Percentiles rank a stretch among this genome's conserved stretches.
Evolutionary conservation across 2,888 invertebrate genomes (phyloP).

Genomic region (Halictus quadricinctus): DNA sequence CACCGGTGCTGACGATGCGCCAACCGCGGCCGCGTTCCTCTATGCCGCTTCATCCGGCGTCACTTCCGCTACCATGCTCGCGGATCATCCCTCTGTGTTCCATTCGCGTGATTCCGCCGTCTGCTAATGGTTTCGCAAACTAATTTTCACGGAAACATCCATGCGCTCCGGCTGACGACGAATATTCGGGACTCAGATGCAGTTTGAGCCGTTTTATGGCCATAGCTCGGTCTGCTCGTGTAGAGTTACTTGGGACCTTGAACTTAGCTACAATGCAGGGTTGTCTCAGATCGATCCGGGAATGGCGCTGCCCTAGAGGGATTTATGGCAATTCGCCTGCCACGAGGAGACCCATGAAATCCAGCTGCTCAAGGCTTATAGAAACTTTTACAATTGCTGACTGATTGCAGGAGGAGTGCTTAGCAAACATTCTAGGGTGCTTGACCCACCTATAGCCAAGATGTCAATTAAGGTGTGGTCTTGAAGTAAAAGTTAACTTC

Average conservation of each 20-base stretch:
- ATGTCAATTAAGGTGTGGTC: too few species aligned
- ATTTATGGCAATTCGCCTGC: not conserved
- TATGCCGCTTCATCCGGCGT: conserved; percentile 17
- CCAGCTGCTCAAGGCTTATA: not conserved
- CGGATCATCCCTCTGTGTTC: not conserved
- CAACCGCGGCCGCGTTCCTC: conserved; percentile 31
- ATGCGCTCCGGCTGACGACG: not conserved
- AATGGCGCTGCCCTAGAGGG: not conserved
- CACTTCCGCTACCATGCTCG: conserved; percentile 27
- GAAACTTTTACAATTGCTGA: not conserved
- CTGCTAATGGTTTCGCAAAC: not conserved
- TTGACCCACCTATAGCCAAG: not conserved
- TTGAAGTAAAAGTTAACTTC: too few species aligned
- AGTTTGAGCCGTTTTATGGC: not conserved
- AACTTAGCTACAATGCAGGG: not conserved
- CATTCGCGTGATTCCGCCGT: not conserved
- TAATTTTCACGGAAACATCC: not conserved
- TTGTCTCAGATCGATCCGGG: not conserved
- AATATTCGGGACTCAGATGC: not conserved
- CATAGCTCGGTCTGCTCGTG: too few species aligned
- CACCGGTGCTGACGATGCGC: conserved; percentile 28
- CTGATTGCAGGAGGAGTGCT: not conserved
- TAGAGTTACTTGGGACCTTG: not conserved
- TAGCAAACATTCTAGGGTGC: not conserved
- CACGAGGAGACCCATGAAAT: not conserved